These are phyloP conservation scores for Leptinotarsa peninsularis DNA, from an alignment of 2,888 invertebrate genomes.

Conservation along the genomic window DNA sequence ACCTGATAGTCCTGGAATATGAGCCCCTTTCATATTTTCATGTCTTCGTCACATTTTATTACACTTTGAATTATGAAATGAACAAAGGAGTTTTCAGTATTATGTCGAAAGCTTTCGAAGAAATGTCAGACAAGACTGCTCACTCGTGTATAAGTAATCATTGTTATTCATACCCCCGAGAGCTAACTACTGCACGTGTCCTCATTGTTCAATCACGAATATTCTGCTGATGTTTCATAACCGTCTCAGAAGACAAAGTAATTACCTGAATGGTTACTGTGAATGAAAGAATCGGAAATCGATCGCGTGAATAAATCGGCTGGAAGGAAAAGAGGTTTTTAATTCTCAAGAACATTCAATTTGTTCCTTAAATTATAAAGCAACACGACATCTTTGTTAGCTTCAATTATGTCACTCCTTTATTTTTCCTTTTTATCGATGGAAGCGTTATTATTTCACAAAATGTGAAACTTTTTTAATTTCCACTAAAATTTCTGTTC, in stretches of 20 bases:
- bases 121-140: no score
- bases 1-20: no score
- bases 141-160: background rate
- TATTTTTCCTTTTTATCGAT: background rate
- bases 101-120: no score
- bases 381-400: background rate
- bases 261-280: background rate
- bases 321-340: background rate
- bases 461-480: background rate
- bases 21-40: no score
- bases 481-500: no score
- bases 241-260: background rate
- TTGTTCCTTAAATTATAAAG: background rate
- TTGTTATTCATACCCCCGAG: background rate
- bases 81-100: no score
- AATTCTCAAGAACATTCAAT: background rate
- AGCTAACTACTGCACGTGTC: background rate
- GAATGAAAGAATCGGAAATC: background rate
- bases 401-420: background rate
- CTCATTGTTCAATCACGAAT: background rate
- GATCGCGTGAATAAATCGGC: background rate
- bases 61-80: no score
- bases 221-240: background rate
- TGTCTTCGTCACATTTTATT: no score
- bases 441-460: background rate